phyloP scores from a whole-genome alignment of 2,113 vertebrate species.

The Pygoscelis adeliae region DNA sequence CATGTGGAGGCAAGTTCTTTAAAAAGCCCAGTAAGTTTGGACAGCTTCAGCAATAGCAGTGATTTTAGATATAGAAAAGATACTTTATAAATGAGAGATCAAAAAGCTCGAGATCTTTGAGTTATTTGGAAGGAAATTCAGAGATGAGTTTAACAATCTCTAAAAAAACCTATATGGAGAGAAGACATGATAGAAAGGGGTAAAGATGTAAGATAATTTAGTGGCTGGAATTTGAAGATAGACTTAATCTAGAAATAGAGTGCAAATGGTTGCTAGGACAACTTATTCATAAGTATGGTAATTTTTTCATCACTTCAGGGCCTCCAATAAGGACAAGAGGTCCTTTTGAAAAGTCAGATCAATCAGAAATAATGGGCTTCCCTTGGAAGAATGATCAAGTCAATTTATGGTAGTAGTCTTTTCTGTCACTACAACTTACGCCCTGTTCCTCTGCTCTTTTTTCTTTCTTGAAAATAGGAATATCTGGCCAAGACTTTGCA shows the following conservation, averaged over 20 bases:
- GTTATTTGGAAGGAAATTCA: not conserved
- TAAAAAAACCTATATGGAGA: not conserved
- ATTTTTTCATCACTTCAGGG: not conserved
- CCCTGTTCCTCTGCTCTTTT: not conserved
- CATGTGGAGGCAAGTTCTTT: not conserved
- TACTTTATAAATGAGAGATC: not conserved
- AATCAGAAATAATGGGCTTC: not conserved
- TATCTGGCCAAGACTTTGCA: not conserved
- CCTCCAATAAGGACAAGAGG: not conserved
- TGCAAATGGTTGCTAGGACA: not conserved
- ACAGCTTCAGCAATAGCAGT: not conserved
- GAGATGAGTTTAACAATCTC: not conserved
- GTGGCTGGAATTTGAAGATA: not conserved
- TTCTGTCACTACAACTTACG: not conserved
- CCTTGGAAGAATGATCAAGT: not conserved
- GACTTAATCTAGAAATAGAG: not conserved
- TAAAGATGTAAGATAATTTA: not conserved
- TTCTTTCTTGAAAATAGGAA: not conserved
- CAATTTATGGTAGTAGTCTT: not conserved
- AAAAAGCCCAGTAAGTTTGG: not conserved
- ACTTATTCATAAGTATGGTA: not conserved
- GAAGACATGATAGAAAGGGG: not conserved
- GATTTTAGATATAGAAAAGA: not conserved
- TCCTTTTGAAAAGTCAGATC: not conserved
- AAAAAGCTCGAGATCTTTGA: not conserved